Evolutionary conservation across 2,113 vertebrate genomes (phyloP).

Genomic region (Motacilla tschutschensis): DNA sequence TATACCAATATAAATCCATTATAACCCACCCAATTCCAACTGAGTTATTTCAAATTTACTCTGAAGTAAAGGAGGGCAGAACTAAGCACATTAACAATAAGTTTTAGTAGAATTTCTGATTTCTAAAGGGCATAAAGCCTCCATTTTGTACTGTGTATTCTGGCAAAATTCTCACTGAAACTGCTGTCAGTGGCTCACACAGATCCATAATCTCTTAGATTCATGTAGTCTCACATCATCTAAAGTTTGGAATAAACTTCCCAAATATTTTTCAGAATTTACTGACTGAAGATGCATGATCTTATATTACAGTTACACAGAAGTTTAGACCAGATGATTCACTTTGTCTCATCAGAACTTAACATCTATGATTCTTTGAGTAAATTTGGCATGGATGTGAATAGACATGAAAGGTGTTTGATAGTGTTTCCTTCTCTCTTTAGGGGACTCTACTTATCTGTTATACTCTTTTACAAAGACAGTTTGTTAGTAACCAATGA

Average conservation of each 20-base stretch:
- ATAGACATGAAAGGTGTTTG: neutral
- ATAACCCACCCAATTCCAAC: neutral
- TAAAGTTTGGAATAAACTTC: neutral
- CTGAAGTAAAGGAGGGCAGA: neutral
- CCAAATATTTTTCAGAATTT: neutral
- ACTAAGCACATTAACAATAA: neutral
- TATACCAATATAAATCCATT: constrained; percentile 33
- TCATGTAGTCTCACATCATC: neutral
- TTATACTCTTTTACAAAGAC: constrained; percentile 95
- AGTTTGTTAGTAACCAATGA: constrained; percentile 92
- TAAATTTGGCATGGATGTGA: neutral
- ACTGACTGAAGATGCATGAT: neutral
- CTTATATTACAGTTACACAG: neutral
- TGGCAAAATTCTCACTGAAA: neutral
- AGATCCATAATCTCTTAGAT: neutral
- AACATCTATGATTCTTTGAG: neutral
- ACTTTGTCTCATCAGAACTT: neutral
- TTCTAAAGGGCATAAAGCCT: neutral
- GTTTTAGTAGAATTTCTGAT: neutral
- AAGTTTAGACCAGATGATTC: neutral
- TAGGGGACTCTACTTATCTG: constrained; percentile 93
- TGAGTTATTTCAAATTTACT: neutral
- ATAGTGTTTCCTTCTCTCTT: constrained; percentile 58
- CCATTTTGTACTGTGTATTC: neutral
- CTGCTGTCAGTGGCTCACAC: neutral